Base-by-base conservation (phyloP, 2,888 invertebrate genomes). In the Cenopis cana region DNA sequence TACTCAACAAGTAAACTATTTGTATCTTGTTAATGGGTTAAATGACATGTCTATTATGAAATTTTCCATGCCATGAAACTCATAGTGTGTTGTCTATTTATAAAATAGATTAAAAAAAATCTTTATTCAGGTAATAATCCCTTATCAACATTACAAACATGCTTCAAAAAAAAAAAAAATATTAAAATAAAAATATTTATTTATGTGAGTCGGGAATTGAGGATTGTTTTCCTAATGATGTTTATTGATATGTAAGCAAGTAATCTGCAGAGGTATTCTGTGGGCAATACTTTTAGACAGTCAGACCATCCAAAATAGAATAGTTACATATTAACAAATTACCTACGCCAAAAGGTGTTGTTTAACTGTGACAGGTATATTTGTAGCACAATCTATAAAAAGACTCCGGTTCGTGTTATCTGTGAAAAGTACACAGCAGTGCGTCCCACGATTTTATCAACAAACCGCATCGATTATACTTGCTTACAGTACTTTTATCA, bases 401-500 rank as follows among this genome's bases (percentile, higher is more conserved):
- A 54, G 52, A 60, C 52, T 10, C 8, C 33, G 33, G 33, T 33
- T 33, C 6, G 33, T 50, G 52, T 70, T 70, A 65, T 70, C 69
- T 65, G 46, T 65, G 57, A 50, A 65, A 64, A 38, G 57, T 56
- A 69, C 49, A 69, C 62, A 56, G 29, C 50, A 29, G 38, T 18
- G 64, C 69, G 57, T 46, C 65, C 59, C 69, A 70, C 65, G 65
- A 33, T 64, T n/a, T 52, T 65, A 68, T 61, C 68, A 65, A 38
- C 20, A 54, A 65, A 65, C 41, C 24, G 18, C 59, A 57, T 59
- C 17, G 33, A 56, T 62, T 36, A 29, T n/a, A n/a, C n/a, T n/a
- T n/a, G n/a, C n/a, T n/a, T n/a, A n/a, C n/a, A n/a, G n/a, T n/a
- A n/a, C n/a, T n/a, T n/a, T n/a, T n/a, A n/a, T n/a, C n/a, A n/a